Conservation (phyloP, 2,888 invertebrate species). For the Drosophila paracracens region DNA sequence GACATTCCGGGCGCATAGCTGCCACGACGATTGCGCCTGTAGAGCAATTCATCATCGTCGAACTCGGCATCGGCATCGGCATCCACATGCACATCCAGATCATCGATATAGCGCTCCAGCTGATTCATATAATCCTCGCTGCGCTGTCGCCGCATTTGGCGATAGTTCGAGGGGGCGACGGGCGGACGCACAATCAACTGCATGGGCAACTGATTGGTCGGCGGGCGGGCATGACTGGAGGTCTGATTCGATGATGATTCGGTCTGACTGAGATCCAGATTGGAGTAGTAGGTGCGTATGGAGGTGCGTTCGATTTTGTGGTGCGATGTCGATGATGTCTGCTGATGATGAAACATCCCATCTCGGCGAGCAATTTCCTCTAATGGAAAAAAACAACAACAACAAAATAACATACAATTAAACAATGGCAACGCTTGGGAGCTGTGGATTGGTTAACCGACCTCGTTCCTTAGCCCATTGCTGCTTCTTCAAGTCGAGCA, state of each 20-base stretch:
- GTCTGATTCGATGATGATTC: constrained; percentile 62
- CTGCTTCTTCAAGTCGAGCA: constrained; percentile 94
- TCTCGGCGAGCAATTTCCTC: constrained; percentile 93
- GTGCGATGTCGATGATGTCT: constrained; percentile 85
- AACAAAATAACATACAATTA: neutral
- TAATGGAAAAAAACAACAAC: constrained; percentile 74
- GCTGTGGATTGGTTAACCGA: constrained; percentile 83
- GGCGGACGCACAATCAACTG: constrained; percentile 52
- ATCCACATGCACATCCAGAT: constrained; percentile 58
- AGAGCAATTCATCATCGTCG: constrained; percentile 70
- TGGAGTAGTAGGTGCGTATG: constrained; percentile 85
- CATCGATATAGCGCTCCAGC: constrained; percentile 70
- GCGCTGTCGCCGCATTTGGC: constrained; percentile 61
- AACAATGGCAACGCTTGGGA: neutral
- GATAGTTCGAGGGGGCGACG: constrained; percentile 28
- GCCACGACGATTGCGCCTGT: constrained; percentile 59
- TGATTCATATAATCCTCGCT: constrained; percentile 77
- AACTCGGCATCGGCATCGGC: constrained; percentile 74
- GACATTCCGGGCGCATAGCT: constrained; percentile 73
- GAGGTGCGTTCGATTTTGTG: constrained; percentile 84
- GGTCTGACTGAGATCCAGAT: constrained; percentile 82
- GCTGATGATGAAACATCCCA: constrained; percentile 88
- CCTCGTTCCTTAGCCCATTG: constrained; percentile 98
- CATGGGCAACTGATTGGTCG: constrained; percentile 28
- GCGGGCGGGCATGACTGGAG: constrained; percentile 51